Evolutionary conservation across 1,140 invertebrate genomes (phyloP).

Genomic region (Lordiphosa stackelbergi): DNA sequence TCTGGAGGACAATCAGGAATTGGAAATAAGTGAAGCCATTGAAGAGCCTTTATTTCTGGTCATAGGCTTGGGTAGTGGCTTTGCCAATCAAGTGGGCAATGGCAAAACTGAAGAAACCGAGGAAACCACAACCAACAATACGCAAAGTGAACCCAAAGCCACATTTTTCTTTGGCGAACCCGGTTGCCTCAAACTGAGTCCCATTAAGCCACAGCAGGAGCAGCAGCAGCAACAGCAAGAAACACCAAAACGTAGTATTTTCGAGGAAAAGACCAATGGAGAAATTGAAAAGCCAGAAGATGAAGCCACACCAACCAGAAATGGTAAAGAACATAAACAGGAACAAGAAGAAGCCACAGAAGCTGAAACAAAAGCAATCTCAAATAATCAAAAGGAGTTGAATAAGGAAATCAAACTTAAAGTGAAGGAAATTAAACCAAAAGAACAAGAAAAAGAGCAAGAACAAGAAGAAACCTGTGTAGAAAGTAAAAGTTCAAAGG

Average conservation of each 20-base stretch:
- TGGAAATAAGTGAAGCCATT: constrained; percentile 82
- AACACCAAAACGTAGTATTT: constrained; percentile 55
- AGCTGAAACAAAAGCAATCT: constrained; percentile 34
- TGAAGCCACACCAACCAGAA: constrained; percentile 1
- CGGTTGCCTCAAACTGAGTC: constrained; percentile 74
- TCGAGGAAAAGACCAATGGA: constrained; percentile 61
- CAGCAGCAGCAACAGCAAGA: constrained; percentile 34
- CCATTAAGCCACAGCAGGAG: constrained; percentile 49
- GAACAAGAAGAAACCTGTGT: not conserved
- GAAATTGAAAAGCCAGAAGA: constrained; percentile 26
- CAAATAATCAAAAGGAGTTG: constrained; percentile 26
- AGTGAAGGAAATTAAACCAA: constrained; percentile 13
- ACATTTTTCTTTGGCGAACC: constrained; percentile 78
- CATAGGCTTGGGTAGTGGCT: constrained; percentile 84
- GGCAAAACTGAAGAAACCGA: constrained; percentile 42
- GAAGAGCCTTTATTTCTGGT: constrained; percentile 86
- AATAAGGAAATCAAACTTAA: constrained; percentile 13
- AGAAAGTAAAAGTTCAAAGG: no score
- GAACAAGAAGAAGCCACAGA: constrained; percentile 5
- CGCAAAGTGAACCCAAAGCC: constrained; percentile 66
- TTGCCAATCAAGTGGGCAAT: constrained; percentile 81
- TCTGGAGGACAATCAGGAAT: constrained; percentile 39
- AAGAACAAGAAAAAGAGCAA: not conserved
- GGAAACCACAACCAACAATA: constrained; percentile 16
- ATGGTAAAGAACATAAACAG: constrained; percentile 9